These are phyloP conservation scores for Dinoponera quadriceps DNA, from an alignment of 1,140 invertebrate genomes.

Conservation along the genomic window DNA sequence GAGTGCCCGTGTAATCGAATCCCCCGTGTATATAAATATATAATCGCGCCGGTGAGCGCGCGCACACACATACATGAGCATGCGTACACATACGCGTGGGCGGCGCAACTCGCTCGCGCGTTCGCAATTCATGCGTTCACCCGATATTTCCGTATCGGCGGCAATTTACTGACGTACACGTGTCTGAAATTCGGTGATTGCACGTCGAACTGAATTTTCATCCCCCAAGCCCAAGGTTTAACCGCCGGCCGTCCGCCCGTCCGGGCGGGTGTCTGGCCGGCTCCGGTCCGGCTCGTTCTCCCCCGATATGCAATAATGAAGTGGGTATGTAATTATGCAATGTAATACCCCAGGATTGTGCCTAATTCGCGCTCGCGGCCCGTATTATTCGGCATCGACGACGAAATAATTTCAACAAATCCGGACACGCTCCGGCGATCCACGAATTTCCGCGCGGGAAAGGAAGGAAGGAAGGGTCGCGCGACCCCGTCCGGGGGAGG, in stretches of 20 bases:
- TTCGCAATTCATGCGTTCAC: conserved; percentile 63
- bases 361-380: conserved; percentile 52
- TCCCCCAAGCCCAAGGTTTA: conserved; percentile 59
- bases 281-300: conserved; percentile 36
- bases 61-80: not conserved
- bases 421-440: conserved; percentile 39
- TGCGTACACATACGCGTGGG: not conserved
- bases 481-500: too few species aligned
- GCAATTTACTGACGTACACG: conserved; percentile 65
- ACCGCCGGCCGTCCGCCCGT: conserved; percentile 48
- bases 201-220: conserved; percentile 67
- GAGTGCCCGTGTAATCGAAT: conserved; percentile 70
- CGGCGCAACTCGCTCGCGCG: not conserved
- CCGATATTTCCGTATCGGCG: conserved; percentile 71
- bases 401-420: conserved; percentile 62
- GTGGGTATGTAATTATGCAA: conserved; percentile 62
- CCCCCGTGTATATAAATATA: conserved; percentile 66
- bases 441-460: conserved; percentile 39
- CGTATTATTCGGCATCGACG: conserved; percentile 52
- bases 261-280: conserved; percentile 20
- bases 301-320: conserved; percentile 58
- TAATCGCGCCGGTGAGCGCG: conserved; percentile 53
- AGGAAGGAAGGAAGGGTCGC: conserved; percentile 29
- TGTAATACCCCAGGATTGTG: conserved; percentile 60
- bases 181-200: conserved; percentile 70